Conservation (phyloP, 2,113 vertebrate genomes). For the Gnathonemus longibarbis region DNA sequence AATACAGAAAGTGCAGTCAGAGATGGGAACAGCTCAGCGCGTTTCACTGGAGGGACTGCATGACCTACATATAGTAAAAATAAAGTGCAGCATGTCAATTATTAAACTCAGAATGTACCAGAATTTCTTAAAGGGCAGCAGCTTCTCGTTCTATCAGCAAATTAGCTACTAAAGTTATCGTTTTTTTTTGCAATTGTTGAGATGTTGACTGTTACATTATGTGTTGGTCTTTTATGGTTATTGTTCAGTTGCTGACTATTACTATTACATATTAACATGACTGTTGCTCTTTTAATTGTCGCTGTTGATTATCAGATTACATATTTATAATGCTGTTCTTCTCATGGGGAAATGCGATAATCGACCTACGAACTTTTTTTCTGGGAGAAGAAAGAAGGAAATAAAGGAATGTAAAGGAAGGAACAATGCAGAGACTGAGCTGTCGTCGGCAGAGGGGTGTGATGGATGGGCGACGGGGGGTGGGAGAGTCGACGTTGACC, state of each 20-base stretch:
- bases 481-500: constrained; percentile 40
- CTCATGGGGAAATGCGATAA: not conserved
- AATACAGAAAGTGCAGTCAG: not conserved
- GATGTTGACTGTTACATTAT: not conserved
- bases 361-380: not conserved
- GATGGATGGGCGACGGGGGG: constrained; percentile 52
- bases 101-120: not conserved
- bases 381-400: not conserved
- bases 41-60: not conserved
- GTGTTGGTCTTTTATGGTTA: not conserved
- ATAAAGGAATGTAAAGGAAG: constrained; percentile 26
- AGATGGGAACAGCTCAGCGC: not conserved
- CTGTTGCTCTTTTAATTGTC: not conserved
- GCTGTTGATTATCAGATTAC: not conserved
- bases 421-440: constrained; percentile 41
- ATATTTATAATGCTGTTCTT: not conserved
- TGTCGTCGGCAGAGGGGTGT: constrained; percentile 55
- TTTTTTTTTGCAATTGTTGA: not conserved
- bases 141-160: not conserved
- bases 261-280: not conserved
- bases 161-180: not conserved
- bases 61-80: constrained; percentile 3
- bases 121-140: not conserved
- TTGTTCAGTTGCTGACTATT: not conserved
- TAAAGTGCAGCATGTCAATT: not conserved